Base-by-base conservation (phyloP, 2,888 invertebrate species). In the Ephialtes manifestator region DNA sequence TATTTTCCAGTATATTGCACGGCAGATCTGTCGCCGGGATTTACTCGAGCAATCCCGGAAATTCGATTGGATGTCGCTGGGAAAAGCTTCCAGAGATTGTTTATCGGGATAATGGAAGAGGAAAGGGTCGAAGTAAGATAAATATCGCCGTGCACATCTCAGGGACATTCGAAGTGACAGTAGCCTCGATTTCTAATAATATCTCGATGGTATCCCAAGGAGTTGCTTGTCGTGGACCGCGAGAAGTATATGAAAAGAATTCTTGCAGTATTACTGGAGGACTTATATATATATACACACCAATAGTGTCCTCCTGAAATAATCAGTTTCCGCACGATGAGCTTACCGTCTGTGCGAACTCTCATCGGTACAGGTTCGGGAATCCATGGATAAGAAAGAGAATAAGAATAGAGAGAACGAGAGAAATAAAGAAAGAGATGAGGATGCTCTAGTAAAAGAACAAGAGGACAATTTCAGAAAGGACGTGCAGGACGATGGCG, bases 261-360 rank as follows among this genome's bases (percentile, higher is more conserved):
- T 65, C 20, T 63, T 63, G 7, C 39, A 10, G 46, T 65, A 65
- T 65, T 31, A 51, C 13, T 18, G 39, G 20, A 58, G 24, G 55
- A 20, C 58, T 28, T 35, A 53, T 68, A 60, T 60, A 20, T 58
- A 24, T 39, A 39, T 58, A 58, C 24, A 58, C 24, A n/a, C 18
- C 20, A 65, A 4, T 65, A 51, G 65, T 55, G 48, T 72, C 15
- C 55, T 83, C 24, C 80, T 83, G 74, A 85, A 87, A 88, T 84
- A 88, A 87, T 87, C 85, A 79, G 82, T 87, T 87, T 86, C 80
- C 86, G 70, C 82, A 74, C 79, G 83, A 87, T 55, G 83, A 81
- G 77, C 81, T 81, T 74, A 74, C 55, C 60, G 24, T n/a, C 43
- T 46, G 35, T 81, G 81, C 72, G 71, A 35, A 60, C 68, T 81